Base-by-base conservation (phyloP, 2,113 vertebrate genomes). In the Podarcis raffonei region DNA sequence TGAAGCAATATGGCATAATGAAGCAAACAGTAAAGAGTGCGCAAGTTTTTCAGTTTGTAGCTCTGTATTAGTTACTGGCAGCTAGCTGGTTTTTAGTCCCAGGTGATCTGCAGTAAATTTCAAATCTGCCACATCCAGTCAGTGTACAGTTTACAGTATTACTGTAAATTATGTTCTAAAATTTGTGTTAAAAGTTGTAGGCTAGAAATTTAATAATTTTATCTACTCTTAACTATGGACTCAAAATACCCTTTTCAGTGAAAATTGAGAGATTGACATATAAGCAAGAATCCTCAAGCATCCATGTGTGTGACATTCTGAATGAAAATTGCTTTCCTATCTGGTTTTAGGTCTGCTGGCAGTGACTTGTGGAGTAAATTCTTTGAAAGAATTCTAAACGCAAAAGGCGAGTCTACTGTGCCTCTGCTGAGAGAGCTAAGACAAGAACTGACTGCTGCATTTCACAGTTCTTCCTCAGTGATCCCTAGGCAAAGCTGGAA, bases 321-420 rank as follows among this genome's bases (percentile, higher is more conserved):
- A 92, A 88, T 94, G 93, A 91, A 90, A 91, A 86, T 72, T 88
- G 3, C 79, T 96, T 84, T 88, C 18, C 89, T 94, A 0, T 96
- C 68, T 96, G 75, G 92, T 96, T 92, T 94, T 92, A 97, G 97
- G 94, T 88, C 88, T 85, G 87, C 78, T 89, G 89, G 88, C 74
- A 88, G 89, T 92, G 95, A 94, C 83, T 93, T 98, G 91, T 98
- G 97, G 97, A 96, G 85, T 90, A 96, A 95, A 72, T 94, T 98
- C 93, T 97, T 98, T 92, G 92, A 83, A 91, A 95, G 90, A 94
- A 95, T 98, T 93, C 95, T 98, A 92, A 98, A 98, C 94, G 89
- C 96, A 89, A 92, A 88, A 91, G 95, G 91, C 76, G 95, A 95
- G 91, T 84, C 94, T 85, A 96, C 97, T 15, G 93, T 95, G 85